Percentiles rank a stretch among this genome's conserved stretches.
These are phyloP conservation scores for Spisula solida DNA, from an alignment of 2,888 invertebrate genomes.

Conservation along the genomic window DNA sequence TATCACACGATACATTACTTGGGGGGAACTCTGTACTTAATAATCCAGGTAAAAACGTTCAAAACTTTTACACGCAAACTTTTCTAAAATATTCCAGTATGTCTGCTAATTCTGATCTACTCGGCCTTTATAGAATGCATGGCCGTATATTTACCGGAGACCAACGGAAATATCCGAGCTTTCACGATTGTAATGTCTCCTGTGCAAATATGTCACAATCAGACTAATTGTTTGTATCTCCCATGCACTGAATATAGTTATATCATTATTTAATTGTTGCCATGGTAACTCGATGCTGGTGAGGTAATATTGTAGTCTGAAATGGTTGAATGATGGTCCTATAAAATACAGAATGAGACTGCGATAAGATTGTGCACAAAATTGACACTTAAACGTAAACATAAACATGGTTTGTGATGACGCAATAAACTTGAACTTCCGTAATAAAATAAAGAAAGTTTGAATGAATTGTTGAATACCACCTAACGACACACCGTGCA, in stretches of 20 bases:
- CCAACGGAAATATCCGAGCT: too few relatives aligned
- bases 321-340: not conserved
- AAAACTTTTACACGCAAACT: too few relatives aligned
- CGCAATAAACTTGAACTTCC: not conserved
- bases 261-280: not conserved
- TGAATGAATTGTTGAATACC: not conserved
- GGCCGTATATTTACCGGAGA: too few relatives aligned
- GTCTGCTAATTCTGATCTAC: too few relatives aligned
- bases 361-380: not conserved
- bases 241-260: not conserved
- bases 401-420: not conserved
- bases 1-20: too few relatives aligned
- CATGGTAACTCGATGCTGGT: conserved; percentile 4
- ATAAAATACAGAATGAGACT: not conserved
- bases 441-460: not conserved
- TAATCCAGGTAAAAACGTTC: too few relatives aligned
- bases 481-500: not conserved
- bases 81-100: too few relatives aligned
- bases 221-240: not conserved
- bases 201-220: not conserved
- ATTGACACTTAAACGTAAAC: not conserved
- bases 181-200: too few relatives aligned
- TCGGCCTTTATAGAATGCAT: too few relatives aligned
- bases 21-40: too few relatives aligned
- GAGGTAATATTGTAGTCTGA: not conserved